These are phyloP conservation scores for Allolobophora icterica DNA, from an alignment of 2,888 invertebrate genomes.

Conservation along the genomic window DNA sequence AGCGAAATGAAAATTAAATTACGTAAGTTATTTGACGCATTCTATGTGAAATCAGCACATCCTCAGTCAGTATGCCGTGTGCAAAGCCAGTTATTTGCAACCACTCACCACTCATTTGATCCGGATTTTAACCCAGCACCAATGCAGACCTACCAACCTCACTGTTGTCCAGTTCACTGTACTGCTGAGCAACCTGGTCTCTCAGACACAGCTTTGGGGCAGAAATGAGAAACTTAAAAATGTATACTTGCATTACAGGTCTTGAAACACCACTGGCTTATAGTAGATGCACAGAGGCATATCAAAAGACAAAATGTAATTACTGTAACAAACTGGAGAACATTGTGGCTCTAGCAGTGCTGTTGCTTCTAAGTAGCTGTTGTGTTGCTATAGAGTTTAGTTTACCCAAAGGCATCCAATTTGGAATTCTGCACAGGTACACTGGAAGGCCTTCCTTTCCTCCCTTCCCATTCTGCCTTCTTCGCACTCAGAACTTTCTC, in stretches of 20 bases:
- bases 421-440: background rate
- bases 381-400: background rate
- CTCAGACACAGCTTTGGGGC: background rate
- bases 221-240: background rate
- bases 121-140: background rate
- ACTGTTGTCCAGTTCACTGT: background rate
- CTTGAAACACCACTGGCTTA: background rate
- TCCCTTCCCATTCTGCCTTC: background rate
- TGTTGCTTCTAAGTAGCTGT: too few species aligned
- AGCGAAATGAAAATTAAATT: background rate
- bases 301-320: background rate
- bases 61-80: background rate
- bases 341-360: background rate
- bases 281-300: background rate
- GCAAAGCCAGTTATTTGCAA: background rate
- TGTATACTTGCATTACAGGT: background rate
- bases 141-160: background rate
- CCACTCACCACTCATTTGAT: background rate
- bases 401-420: conserved; percentile 22
- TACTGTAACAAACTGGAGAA: background rate
- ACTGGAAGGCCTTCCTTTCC: background rate
- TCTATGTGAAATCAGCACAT: background rate
- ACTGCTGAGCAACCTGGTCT: background rate
- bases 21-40: background rate
- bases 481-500: background rate